These are phyloP conservation scores for Antitype chi DNA, from an alignment of 2,888 invertebrate genomes.

Conservation along the genomic window DNA sequence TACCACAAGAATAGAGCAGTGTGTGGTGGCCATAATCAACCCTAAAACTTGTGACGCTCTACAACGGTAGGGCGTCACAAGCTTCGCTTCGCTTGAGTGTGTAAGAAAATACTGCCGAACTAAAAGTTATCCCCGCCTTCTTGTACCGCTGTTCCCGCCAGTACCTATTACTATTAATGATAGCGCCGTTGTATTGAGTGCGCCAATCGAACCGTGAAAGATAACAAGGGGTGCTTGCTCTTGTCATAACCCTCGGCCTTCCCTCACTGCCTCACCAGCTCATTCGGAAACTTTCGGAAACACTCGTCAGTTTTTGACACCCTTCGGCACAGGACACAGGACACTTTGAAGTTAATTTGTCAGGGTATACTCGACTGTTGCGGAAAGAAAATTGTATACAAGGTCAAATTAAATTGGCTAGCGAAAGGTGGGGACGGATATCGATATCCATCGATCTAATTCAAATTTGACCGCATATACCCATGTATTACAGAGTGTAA, in stretches of 20 bases:
- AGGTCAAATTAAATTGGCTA: background rate
- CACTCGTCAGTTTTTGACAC: conserved; percentile 36
- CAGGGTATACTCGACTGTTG: background rate
- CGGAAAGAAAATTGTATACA: background rate
- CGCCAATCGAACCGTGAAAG: conserved; percentile 75
- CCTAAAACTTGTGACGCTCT: background rate
- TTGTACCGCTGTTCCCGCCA: conserved; percentile 6
- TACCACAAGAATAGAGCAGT: no score
- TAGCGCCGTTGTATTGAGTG: conserved; percentile 69
- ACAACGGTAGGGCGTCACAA: no score
- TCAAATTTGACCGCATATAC: no score
- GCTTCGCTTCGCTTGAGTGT: no score
- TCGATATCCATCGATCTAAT: background rate
- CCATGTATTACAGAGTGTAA: no score
- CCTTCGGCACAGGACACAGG: conserved; percentile 8
- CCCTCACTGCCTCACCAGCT: conserved; percentile 23
- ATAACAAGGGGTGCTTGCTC: conserved; percentile 72
- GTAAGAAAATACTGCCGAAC: background rate
- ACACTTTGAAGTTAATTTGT: conserved; percentile 50
- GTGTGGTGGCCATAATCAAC: background rate
- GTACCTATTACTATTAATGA: conserved; percentile 73
- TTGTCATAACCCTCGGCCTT: conserved; percentile 56
- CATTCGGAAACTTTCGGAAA: conserved; percentile 28
- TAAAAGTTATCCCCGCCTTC: background rate
- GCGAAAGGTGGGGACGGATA: background rate